Conservation (phyloP, 2,113 vertebrate species). For the Archocentrus centrarchus region DNA sequence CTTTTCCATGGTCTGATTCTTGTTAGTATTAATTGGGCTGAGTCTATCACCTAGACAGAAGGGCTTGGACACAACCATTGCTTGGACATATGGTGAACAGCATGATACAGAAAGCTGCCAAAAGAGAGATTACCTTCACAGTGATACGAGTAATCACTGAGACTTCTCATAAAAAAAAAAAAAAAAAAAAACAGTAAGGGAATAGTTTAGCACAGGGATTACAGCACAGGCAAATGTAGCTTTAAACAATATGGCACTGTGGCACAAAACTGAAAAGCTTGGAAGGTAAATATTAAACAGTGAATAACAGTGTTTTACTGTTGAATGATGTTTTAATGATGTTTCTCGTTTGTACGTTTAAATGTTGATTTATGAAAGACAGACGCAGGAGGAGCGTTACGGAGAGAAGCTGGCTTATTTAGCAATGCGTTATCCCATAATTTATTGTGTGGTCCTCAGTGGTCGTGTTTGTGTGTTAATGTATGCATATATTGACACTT, state of each 20-base stretch:
- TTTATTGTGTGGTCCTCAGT: conserved; percentile 49
- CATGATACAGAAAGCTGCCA: conserved; percentile 60
- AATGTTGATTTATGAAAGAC: neutral
- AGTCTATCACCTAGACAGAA: conserved; percentile 72
- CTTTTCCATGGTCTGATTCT: conserved; percentile 35
- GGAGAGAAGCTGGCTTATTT: conserved; percentile 53
- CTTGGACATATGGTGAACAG: conserved; percentile 72
- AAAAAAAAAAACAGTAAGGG: conserved; percentile 23
- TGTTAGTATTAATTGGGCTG: conserved; percentile 69
- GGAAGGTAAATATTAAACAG: neutral
- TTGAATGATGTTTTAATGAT: neutral
- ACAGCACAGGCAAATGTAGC: conserved; percentile 3
- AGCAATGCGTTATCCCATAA: conserved; percentile 65
- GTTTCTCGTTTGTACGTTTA: conserved; percentile 28
- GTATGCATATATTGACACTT: neutral
- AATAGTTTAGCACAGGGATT: conserved; percentile 13
- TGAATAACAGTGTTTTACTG: neutral
- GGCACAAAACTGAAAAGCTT: neutral
- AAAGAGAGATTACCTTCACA: conserved; percentile 70
- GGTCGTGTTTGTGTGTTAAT: neutral
- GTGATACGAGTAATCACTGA: conserved; percentile 53
- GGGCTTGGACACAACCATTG: conserved; percentile 50
- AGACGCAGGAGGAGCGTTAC: conserved; percentile 34
- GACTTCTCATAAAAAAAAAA: conserved; percentile 43
- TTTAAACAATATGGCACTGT: neutral